Base-by-base conservation (phyloP, 2,888 invertebrate genomes). In the Drosophila subquinaria region DNA sequence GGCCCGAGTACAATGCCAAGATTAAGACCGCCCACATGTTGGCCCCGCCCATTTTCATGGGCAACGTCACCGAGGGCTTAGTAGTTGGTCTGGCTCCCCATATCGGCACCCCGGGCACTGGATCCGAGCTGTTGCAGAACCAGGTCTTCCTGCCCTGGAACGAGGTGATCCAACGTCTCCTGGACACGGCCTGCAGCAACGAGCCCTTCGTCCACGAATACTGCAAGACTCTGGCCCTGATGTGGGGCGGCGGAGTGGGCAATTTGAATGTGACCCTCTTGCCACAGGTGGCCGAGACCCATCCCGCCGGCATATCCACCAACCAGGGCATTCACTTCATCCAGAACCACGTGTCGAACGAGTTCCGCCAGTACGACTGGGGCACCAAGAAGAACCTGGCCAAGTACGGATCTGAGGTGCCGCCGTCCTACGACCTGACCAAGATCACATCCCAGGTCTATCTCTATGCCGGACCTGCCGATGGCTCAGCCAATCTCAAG, bases 1-100 rank as follows among this genome's bases (percentile, higher is more conserved):
- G 90, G 2, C 93, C 94, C 0, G 93, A 93, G 27, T 94, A 94
- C 70, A 94, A 94, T 82, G 76, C 81, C 0, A 94, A 94, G 81
- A 92, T 94, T 13, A 91, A 90, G 61, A 91, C 93, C 0, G 92
- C 93, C 79, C 92, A 93, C 56, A 90, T 93, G 55, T 90, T 96
- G 69, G 96, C 95, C 0, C 96, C 96, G 0, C 94, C 96, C 0
- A 95, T 95, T 0, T 96, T 94, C 76, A 94, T 95, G 94, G 93
- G 93, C 3, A 92, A 95, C 69, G 93, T 94, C 69, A 92, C 88
- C 0, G 94, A 93, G 70, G 93, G 92, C 0, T 72, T 94, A 0
- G 84, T 94, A 3, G 82, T 80, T 10, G 47, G 88, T 0, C 74
- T 95, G 0, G 90, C 94, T 0, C 91, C 91, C 0, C 91, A 78